phyloP scores from a whole-genome alignment of 2,113 vertebrate genomes.

The Gyps fulvus region DNA sequence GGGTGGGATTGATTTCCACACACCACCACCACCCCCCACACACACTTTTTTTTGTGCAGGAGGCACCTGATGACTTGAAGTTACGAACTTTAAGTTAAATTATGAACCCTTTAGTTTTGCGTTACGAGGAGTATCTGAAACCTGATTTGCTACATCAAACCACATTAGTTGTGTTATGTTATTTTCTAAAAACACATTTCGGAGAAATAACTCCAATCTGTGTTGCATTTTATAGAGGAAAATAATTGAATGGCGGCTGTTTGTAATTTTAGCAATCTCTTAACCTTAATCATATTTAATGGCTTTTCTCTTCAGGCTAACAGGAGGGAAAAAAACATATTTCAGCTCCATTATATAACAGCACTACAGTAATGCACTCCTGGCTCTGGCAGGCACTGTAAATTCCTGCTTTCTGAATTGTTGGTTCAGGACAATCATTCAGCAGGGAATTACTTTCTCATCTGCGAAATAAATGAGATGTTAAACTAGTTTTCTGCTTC shows the following conservation, averaged over 20 bases:
- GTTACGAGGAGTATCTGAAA: conserved; percentile 73
- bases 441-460: conserved; percentile 83
- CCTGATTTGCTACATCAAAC: conserved; percentile 78
- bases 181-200: conserved; percentile 83
- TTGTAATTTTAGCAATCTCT: conserved; percentile 86
- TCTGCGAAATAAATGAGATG: conserved; percentile 83
- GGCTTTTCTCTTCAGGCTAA: conserved; percentile 85
- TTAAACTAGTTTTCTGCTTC: conserved; percentile 82
- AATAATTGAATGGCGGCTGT: conserved; percentile 86
- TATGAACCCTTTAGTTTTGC: conserved; percentile 76
- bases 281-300: conserved; percentile 88
- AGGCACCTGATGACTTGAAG: conserved; percentile 59
- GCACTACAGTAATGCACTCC: conserved; percentile 59
- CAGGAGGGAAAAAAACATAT: conserved; percentile 70
- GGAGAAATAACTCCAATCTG: conserved; percentile 81
- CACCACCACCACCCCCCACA: background rate
- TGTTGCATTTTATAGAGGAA: conserved; percentile 81
- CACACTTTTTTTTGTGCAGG: conserved; percentile 20
- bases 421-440: conserved; percentile 81
- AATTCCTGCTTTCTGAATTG: conserved; percentile 79
- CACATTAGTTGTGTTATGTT: conserved; percentile 80
- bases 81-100: conserved; percentile 75
- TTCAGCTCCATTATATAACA: conserved; percentile 58
- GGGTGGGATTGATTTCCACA: conserved; percentile 46
- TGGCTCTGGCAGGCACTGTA: conserved; percentile 70